Base-by-base conservation (phyloP, 2,797 vertebrate genomes). In the Sebastes alutus region DNA sequence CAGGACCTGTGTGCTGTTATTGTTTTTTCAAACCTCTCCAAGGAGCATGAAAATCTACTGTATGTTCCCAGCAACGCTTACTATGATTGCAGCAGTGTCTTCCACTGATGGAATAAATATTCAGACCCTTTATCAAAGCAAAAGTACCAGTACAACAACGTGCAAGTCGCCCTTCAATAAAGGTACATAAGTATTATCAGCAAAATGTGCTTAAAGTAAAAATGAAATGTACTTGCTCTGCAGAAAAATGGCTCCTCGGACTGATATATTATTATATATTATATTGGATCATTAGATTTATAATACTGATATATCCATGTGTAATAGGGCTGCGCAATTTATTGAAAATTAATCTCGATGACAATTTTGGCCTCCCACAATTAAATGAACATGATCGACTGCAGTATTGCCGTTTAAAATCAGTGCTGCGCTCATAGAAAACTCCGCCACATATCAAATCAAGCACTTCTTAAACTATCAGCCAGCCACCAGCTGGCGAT, bases 31-130 rank as follows among this genome's bases (percentile, higher is more conserved):
- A 74, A 25, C n/a, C 61, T 72, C 23, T 68, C 25, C 22, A 27
- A 60, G n/a, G 42, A 59, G 64, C 56, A 69, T 72, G 11, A 11
- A 77, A 68, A 82, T 77, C 9, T 65, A 42, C 38, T 42, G 38
- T 42, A 18, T 52, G 20, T 58, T 58, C 4, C 5, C 6, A 13
- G 13, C 11, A 6, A 32, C 1, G 5, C 32, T 59, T 9, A 32
- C 10, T 29, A 3, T 29, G 46, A 33, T 33, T 42, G 9, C 20
- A 38, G n/a, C 42, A 46, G 54, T 14, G 2, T 72, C 1, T 60
- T 30, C 46, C 20, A 68, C 14, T 33, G 42, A 29, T 55, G 10
- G 20, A 25, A 52, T 35, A 42, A n/a, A 16, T 49, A 25, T 59
- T 60, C 11, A 13, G 0, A 66, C 23, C n/a, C 20, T 30, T 27